Base-by-base conservation (phyloP, 2,888 invertebrate genomes). In the Hirtodrosophila duncani region DNA sequence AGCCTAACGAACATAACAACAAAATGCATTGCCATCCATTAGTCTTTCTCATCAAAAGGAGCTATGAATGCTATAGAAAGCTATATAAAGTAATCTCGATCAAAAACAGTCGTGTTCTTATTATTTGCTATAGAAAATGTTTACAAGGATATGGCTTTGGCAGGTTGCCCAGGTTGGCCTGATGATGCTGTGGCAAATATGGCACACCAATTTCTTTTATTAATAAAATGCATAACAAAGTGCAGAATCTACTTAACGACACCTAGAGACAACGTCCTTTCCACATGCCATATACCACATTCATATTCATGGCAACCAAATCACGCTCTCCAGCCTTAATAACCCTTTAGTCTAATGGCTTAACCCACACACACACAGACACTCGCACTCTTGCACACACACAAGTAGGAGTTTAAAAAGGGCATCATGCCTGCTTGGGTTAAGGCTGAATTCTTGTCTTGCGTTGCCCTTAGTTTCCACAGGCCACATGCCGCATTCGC, bases 341-440 rank as follows among this genome's bases (percentile, higher is more conserved):
- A 67, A 68, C 71, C 69, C 70, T 70, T 69, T 64, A 61, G 58
- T 61, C 71, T 63, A 64, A 68, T 69, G 61, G 67, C 71, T 70
- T 69, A 67, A 62, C 45, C 58, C 66, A 44, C 42, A 37, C 26
- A 34, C 18, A 17, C 29, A 24, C 18, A 30, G 23, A 44, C 29
- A 43, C 46, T 42, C 41, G 34, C 46, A 46, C 31, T 46, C 24
- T 33, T 10, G 7, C 45, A 29, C 14, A 23, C 11, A 36, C 5
- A 37, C 42, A 43, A 43, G 43, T 36, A 36, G 29, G 52, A 29
- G 29, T 38, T 45, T 52, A 39, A 36, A 37, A 36, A 24, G 17
- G 10, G 13, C 13, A 23, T 7, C 9, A 6, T 3, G 33, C n/a
- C n/a, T 39, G 31, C 27, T 34, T 33, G 18, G 41, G 46, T 16